Percentiles rank a stretch among this genome's conserved stretches.
These are phyloP conservation scores for Acronicta alni DNA, from an alignment of 2,888 invertebrate species.

Conservation along the genomic window DNA sequence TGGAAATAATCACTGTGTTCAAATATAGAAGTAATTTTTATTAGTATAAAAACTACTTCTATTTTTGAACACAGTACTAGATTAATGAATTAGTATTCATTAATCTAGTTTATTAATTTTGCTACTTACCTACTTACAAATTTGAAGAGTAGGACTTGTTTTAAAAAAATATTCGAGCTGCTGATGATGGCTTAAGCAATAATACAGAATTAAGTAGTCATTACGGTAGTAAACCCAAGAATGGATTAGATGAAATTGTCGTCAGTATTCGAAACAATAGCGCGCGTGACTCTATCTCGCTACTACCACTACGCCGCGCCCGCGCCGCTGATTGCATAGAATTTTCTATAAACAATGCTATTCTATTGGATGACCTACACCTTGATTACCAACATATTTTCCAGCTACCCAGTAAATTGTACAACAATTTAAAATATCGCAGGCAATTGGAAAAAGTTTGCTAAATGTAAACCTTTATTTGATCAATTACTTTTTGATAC, in stretches of 20 bases:
- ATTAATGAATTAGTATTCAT: no score
- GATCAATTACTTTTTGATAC: slow-evolving; percentile 84
- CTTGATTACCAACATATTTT: slow-evolving; percentile 65
- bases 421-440: slow-evolving; percentile 58
- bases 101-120: no score
- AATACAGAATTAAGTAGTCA: slow-evolving; percentile 58
- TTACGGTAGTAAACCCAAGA: slow-evolving; percentile 64
- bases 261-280: slow-evolving; percentile 71
- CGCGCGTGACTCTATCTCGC: slow-evolving; percentile 77
- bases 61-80: no score
- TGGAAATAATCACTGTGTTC: no score
- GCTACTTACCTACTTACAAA: no score
- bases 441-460: slow-evolving; percentile 63
- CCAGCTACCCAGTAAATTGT: slow-evolving; percentile 62
- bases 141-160: background rate
- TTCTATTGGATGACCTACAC: slow-evolving; percentile 63
- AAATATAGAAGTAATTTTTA: no score
- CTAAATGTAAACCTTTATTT: slow-evolving; percentile 72
- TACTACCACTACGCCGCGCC: slow-evolving; percentile 51
- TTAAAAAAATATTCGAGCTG: background rate
- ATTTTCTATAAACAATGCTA: slow-evolving; percentile 69
- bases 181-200: background rate
- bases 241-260: slow-evolving; percentile 70
- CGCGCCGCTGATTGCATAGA: slow-evolving; percentile 63
- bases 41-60: no score